Conservation (phyloP, 1,140 invertebrate genomes). For the Calliphora vicina region DNA sequence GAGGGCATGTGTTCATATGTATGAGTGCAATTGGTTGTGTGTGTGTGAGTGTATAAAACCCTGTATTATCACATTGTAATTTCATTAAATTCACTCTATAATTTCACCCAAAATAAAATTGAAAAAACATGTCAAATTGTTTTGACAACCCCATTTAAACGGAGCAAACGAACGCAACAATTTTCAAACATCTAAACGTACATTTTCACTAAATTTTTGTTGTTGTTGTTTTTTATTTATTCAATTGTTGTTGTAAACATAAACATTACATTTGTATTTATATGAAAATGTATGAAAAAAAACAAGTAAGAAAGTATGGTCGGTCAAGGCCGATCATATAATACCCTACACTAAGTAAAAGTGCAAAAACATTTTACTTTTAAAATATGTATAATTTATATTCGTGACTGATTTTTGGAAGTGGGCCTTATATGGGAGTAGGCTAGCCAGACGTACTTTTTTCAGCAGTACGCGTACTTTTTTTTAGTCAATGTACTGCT, state of each 20-base stretch:
- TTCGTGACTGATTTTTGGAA: too few relatives aligned
- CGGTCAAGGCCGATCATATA: too few relatives aligned
- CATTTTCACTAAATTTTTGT: neutral
- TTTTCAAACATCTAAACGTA: neutral
- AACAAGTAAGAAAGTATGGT: too few relatives aligned
- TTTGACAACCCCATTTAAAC: neutral
- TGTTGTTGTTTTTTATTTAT: neutral
- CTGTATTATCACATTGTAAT: neutral
- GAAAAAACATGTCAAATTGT: conserved; percentile 16
- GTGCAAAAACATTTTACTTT: too few relatives aligned
- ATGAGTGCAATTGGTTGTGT: neutral
- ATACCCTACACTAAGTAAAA: too few relatives aligned
- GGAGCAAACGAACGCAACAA: too few relatives aligned
- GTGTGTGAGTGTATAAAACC: neutral
- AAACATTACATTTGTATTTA: neutral
- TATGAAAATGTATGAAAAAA: neutral
- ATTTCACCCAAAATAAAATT: neutral
- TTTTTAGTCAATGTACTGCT: too few relatives aligned
- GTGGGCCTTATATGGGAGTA: too few relatives aligned
- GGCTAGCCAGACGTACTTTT: too few relatives aligned
- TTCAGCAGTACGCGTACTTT: too few relatives aligned
- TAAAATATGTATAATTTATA: too few relatives aligned
- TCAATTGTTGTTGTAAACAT: neutral
- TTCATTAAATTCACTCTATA: conserved; percentile 3
- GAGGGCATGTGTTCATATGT: too few relatives aligned